These are phyloP conservation scores for Chloromyia formosa DNA, from an alignment of 2,888 invertebrate species.

Conservation along the genomic window DNA sequence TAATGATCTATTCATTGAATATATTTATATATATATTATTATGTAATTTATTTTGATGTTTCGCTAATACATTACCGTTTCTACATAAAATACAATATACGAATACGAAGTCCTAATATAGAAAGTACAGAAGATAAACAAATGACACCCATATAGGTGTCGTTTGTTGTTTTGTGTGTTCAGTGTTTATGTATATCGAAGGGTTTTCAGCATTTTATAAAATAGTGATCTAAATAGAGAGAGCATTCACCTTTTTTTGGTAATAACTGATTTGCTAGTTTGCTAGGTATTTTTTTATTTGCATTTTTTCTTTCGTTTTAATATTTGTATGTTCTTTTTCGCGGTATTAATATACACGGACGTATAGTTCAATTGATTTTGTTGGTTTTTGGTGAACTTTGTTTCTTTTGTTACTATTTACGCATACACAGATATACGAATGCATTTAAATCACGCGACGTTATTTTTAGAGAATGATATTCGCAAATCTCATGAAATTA, in stretches of 20 bases:
- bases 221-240: constrained; percentile 16
- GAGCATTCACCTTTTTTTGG: neutral
- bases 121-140: too few relatives aligned
- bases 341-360: constrained; percentile 14
- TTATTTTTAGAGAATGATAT: too few relatives aligned
- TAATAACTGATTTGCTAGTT: neutral
- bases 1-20: too few relatives aligned
- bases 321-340: neutral
- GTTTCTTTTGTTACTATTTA: neutral
- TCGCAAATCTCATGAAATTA: too few relatives aligned
- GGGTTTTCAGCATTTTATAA: constrained; percentile 17
- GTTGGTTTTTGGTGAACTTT: constrained; percentile 19
- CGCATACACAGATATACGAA: neutral
- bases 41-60: too few relatives aligned
- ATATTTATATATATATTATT: too few relatives aligned
- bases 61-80: too few relatives aligned
- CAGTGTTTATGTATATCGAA: neutral
- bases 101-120: too few relatives aligned
- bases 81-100: too few relatives aligned
- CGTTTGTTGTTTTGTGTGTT: too few relatives aligned
- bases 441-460: neutral
- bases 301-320: neutral
- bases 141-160: too few relatives aligned
- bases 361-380: neutral
- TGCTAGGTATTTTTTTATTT: neutral